Conservation (phyloP, 2,888 invertebrate species). For the Drosophila longiperda region DNA sequence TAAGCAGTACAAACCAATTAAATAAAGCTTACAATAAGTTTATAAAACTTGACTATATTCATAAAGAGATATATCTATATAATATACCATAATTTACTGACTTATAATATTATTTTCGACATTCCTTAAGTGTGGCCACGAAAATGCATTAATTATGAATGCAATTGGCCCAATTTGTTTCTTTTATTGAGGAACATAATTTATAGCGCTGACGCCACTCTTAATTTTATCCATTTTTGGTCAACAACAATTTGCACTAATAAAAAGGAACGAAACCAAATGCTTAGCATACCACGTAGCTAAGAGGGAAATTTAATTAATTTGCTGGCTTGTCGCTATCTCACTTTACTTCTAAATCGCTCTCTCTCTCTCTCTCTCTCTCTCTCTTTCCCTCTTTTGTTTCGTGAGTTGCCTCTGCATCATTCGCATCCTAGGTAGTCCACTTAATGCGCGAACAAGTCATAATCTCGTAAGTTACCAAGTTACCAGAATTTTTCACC, state of each 20-base stretch:
- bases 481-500: conserved; percentile 66
- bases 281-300: conserved; percentile 65
- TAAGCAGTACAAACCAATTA: not conserved
- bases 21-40: not conserved
- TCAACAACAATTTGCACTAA: conserved; percentile 35
- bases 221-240: conserved; percentile 9
- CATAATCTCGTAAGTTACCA: conserved; percentile 66
- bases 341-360: not conserved
- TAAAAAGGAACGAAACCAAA: conserved; percentile 18
- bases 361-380: not conserved
- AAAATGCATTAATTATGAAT: not conserved
- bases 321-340: conserved; percentile 42
- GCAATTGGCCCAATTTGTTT: not conserved
- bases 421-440: conserved; percentile 27
- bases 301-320: conserved; percentile 72
- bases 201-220: conserved; percentile 5
- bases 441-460: conserved; percentile 59
- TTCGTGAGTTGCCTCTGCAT: conserved; percentile 18
- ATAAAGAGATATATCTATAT: no score
- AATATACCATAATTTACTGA: not conserved
- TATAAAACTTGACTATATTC: not conserved
- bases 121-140: not conserved
- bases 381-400: not conserved
- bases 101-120: not conserved
- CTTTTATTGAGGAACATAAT: not conserved